Evolutionary conservation across 1,140 invertebrate species (phyloP), one percentile per base, ranked within the genome.

Genomic region (Bombus impatiens): DNA sequence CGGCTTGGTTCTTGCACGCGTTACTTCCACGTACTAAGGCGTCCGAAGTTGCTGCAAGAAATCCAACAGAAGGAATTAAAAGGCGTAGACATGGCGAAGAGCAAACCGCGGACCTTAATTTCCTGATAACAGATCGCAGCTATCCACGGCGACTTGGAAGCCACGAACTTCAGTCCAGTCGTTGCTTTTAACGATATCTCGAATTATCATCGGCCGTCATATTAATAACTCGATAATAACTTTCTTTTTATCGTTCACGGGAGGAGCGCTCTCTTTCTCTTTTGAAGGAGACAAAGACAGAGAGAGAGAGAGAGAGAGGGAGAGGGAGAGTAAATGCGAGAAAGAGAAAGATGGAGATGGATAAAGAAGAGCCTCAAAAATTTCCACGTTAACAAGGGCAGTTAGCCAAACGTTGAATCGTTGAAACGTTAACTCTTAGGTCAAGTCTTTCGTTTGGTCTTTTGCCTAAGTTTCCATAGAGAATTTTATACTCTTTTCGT

Each of bases 211-310:
- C 42, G 35, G n/a, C 0, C 35, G 76, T 37, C 57, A 5, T 37
- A 65, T 78, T 65, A 78, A 65, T 59, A 65, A 78, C 76, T 62
- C 28, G 76, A 42, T 59, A 78, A 65, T 62, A 78, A 32, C 22
- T 57, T 8, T 40, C 28, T 65, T 32, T 65, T 62, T 40, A 65
- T 65, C 76, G 15, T 32, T 0, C 13, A n/a, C 5, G 8, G 5
- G 5, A 70, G 35, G 44, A n/a, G 25, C 59, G 10, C 3, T n/a
- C 59, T 28, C 59, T 62, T 62, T 28, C 25, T 12, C 28, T n/a
- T 4, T 62, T 0, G 8, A 35, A 1, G 40, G 22, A 18, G 12
- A 28, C 47, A 53, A 22, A 53, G 6, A 22, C 18, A 57, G 35
- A 82, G 10, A 42, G 65, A 37, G 35, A 37, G 2, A 35, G 35